These are phyloP conservation scores for Synanthedon andrenaeformis DNA, from an alignment of 2,888 invertebrate genomes.

Conservation along the genomic window DNA sequence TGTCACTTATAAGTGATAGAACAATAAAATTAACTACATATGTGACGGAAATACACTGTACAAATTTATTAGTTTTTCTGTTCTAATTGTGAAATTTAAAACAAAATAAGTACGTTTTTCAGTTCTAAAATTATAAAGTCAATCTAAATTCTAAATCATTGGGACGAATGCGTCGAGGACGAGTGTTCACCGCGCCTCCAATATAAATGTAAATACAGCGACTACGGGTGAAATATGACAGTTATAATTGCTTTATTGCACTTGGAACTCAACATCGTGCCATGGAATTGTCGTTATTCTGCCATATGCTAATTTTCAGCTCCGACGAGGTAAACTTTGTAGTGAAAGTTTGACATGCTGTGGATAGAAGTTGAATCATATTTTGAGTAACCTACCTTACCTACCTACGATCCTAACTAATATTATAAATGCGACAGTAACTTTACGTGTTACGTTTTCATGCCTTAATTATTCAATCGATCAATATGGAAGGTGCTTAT, in stretches of 20 bases:
- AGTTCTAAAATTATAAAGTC: slow-evolving; percentile 24
- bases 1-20: too few relatives aligned
- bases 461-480: too few relatives aligned
- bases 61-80: too few relatives aligned
- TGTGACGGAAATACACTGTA: too few relatives aligned
- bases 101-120: background rate
- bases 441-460: too few relatives aligned
- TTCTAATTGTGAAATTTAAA: too few relatives aligned
- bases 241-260: slow-evolving; percentile 69
- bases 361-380: too few relatives aligned
- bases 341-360: background rate
- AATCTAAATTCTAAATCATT: slow-evolving; percentile 17
- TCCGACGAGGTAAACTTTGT: background rate
- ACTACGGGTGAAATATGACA: slow-evolving; percentile 58
- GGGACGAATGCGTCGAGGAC: slow-evolving; percentile 9
- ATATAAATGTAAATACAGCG: slow-evolving; percentile 65
- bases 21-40: too few relatives aligned
- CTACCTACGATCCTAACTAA: too few relatives aligned
- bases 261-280: slow-evolving; percentile 24
- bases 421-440: too few relatives aligned
- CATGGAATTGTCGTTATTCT: slow-evolving; percentile 17
- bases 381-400: too few relatives aligned
- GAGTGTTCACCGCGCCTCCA: slow-evolving; percentile 26
- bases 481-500: too few relatives aligned
- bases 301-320: slow-evolving; percentile 40